phyloP scores from a whole-genome alignment of 1,140 invertebrate genomes.

The Acromyrmex heyeri region DNA sequence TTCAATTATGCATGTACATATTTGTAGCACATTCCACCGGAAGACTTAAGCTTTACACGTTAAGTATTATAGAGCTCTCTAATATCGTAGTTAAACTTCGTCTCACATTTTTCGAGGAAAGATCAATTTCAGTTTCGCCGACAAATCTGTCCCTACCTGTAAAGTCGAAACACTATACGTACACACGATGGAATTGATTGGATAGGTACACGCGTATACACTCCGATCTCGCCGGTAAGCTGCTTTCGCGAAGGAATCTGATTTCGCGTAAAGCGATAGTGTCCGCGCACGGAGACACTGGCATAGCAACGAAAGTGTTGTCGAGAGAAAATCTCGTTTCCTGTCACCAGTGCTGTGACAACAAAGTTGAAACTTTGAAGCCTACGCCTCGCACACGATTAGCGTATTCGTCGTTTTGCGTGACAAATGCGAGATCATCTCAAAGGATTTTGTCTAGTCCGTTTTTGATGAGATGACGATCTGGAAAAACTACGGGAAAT shows the following conservation, averaged over 20 bases:
- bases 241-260: slow-evolving; percentile 50
- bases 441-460: not conserved
- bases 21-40: not conserved
- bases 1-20: slow-evolving; percentile 16
- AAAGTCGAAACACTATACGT: not conserved
- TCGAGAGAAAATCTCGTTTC: slow-evolving; percentile 42
- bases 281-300: slow-evolving; percentile 48
- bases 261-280: slow-evolving; percentile 61
- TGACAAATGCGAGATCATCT: not conserved
- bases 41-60: not conserved
- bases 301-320: slow-evolving; percentile 15
- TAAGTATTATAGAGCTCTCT: not conserved
- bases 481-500: not conserved
- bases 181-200: slow-evolving; percentile 38
- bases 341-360: not conserved
- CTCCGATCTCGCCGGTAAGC: slow-evolving; percentile 53
- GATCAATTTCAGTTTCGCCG: not conserved
- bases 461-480: not conserved
- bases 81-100: slow-evolving; percentile 13
- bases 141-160: not conserved
- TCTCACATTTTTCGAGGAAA: slow-evolving; percentile 18
- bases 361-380: not conserved
- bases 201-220: slow-evolving; percentile 52
- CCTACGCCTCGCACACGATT: slow-evolving; percentile 19
- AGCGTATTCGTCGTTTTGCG: slow-evolving; percentile 30